These are phyloP conservation scores for Eupithecia inturbata DNA, from an alignment of 2,888 invertebrate genomes.

Conservation along the genomic window DNA sequence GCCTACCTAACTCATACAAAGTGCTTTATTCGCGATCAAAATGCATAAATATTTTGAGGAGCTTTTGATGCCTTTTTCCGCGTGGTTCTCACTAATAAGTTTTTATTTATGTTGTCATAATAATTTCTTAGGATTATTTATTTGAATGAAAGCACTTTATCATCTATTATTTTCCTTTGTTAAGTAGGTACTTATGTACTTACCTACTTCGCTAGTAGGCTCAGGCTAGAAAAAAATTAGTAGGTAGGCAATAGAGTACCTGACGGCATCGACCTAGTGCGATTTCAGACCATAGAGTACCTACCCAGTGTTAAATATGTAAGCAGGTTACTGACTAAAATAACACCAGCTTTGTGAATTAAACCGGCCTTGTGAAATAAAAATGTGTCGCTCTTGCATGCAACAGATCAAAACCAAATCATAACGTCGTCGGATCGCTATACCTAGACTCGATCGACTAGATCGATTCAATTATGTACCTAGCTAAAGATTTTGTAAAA, in stretches of 20 bases:
- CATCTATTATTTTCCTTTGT: background rate
- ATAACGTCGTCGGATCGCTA: no score
- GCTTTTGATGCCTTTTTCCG: background rate
- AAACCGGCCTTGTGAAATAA: no score
- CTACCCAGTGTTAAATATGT: background rate
- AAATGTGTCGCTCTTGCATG: no score
- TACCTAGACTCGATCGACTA: no score
- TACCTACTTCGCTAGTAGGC: background rate
- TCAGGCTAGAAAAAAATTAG: background rate
- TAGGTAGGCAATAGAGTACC: no score
- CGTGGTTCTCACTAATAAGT: background rate
- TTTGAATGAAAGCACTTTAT: background rate
- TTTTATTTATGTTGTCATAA: background rate
- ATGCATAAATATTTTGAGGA: background rate
- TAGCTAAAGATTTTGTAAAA: background rate
- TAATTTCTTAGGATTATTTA: background rate
- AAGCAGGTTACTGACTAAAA: background rate
- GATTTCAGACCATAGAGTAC: no score
- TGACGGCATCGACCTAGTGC: no score
- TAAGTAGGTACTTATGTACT: no score
- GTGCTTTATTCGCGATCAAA: background rate
- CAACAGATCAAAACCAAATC: background rate
- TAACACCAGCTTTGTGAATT: background rate
- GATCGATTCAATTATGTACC: no score
- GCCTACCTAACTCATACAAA: conserved; percentile 1